Conservation (phyloP, 1,140 invertebrate genomes). For the Drosophila punjabiensis region DNA sequence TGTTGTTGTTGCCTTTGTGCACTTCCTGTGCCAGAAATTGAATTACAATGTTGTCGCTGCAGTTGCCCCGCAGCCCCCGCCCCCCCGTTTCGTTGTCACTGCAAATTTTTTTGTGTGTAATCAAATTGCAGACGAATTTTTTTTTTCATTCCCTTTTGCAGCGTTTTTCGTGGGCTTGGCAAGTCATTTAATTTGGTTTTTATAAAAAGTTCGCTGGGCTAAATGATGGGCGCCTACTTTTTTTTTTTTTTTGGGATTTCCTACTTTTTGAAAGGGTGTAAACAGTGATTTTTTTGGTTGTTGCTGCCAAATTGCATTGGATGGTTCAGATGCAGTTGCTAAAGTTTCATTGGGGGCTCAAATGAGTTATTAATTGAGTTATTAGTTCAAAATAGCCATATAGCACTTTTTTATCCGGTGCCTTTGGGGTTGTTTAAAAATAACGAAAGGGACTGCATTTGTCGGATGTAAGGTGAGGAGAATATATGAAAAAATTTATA, state of each 20-base stretch:
- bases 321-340: conserved; percentile 42
- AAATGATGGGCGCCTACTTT: conserved; percentile 53
- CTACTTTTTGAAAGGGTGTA: conserved; percentile 29
- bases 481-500: not conserved
- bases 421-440: not conserved
- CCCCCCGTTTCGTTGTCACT: conserved; percentile 14
- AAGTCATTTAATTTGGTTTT: conserved; percentile 71
- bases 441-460: not conserved
- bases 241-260: conserved; percentile 14
- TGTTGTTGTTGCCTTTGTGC: conserved; percentile 50
- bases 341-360: conserved; percentile 30
- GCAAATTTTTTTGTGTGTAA: conserved; percentile 68
- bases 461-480: not conserved
- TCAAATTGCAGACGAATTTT: conserved; percentile 69
- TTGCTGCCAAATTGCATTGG: conserved; percentile 56
- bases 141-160: conserved; percentile 28
- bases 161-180: conserved; percentile 33
- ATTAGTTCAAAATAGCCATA: conserved; percentile 63
- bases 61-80: conserved; percentile 11
- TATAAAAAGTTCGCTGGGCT: conserved; percentile 51
- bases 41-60: conserved; percentile 76
- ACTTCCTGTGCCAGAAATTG: conserved; percentile 71
- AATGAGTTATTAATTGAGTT: conserved; percentile 81
- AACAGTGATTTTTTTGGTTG: conserved; percentile 49
- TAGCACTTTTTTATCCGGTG: conserved; percentile 9